A percentile compares a stretch with the other conserved stretches of the same genome.
Evolutionary conservation across 2,113 vertebrate species (phyloP).

Genomic region (Plotosus lineatus): DNA sequence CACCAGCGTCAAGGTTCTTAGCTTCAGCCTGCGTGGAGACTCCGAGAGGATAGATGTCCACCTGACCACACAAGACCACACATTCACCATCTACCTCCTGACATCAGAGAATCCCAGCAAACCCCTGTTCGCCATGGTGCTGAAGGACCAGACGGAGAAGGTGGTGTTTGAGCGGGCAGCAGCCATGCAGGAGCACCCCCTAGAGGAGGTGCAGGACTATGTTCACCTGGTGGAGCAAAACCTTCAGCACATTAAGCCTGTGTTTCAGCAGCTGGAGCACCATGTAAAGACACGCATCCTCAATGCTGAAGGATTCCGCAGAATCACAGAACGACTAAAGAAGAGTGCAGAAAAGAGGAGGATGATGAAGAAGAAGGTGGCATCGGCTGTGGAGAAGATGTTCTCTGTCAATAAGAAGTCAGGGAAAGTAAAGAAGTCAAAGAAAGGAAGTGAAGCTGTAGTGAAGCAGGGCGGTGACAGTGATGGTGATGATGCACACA

Average conservation of each 20-base stretch:
- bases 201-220: constrained; percentile 84
- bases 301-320: constrained; percentile 84
- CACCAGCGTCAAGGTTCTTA: constrained; percentile 84
- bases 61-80: constrained; percentile 80
- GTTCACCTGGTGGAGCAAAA: constrained; percentile 81
- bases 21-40: constrained; percentile 85
- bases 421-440: constrained; percentile 75
- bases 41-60: constrained; percentile 84
- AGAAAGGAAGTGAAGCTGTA: constrained; percentile 82
- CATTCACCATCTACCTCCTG: constrained; percentile 85
- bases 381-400: constrained; percentile 79
- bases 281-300: constrained; percentile 86
- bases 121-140: constrained; percentile 84
- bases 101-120: constrained; percentile 76
- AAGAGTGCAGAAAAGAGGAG: constrained; percentile 77
- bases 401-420: constrained; percentile 83
- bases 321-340: constrained; percentile 87
- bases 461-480: constrained; percentile 74
- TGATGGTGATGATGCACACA: constrained; percentile 79
- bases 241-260: constrained; percentile 87
- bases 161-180: constrained; percentile 84
- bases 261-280: constrained; percentile 93
- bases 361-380: not conserved
- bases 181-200: constrained; percentile 58
- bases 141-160: constrained; percentile 80